Base-by-base conservation (phyloP, 2,888 invertebrate species). In the Trissolcus japonicus region DNA sequence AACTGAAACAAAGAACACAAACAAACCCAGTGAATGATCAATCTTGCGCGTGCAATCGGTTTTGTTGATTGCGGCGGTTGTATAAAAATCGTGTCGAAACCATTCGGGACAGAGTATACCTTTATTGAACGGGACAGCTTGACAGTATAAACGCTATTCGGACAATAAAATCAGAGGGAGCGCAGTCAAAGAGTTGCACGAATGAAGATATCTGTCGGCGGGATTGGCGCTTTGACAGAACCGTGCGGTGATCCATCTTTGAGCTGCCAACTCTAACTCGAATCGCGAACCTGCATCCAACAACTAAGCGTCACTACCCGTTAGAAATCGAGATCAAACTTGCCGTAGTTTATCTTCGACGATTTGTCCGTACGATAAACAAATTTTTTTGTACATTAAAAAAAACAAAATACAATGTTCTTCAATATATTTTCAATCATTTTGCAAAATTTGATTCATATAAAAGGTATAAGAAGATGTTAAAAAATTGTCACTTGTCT, bases 141-240 rank as follows among this genome's bases (percentile, higher is more conserved):
- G 79, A 79, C 78, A 73, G 79, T 67, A 9, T 35, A 59, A 75
- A 59, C 73, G 69, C 72, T 66, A 69, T 78, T 76, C 69, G 71
- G 74, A 80, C 78, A 78, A 80, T 76, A 80, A 76, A 80, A 80
- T 76, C 72, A 72, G 72, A 75, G 65, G 40, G 68, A 77, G 65
- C 43, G 56, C 62, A 75, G 61, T 54, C 59, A 76, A 78, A 71
- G 74, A 80, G 78, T 78, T 78, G 46, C 57, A 65, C 73, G 76
- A 63, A 78, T 78, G 78, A 68, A 80, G 80, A 78, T 80, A 80
- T 80, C 78, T 76, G 78, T 71, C 69, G 63, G 76, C 76, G 71
- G 74, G 60, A 78, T 69, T 78, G 76, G 73, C 69, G 73, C 76
- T 79, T 78, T 78, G 77, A 78, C 78, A 66, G 60, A 61, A 61